These are phyloP conservation scores for Phenganax stokvisi DNA, from an alignment of 92 coral and sea anemone species.

Conservation along the genomic window DNA sequence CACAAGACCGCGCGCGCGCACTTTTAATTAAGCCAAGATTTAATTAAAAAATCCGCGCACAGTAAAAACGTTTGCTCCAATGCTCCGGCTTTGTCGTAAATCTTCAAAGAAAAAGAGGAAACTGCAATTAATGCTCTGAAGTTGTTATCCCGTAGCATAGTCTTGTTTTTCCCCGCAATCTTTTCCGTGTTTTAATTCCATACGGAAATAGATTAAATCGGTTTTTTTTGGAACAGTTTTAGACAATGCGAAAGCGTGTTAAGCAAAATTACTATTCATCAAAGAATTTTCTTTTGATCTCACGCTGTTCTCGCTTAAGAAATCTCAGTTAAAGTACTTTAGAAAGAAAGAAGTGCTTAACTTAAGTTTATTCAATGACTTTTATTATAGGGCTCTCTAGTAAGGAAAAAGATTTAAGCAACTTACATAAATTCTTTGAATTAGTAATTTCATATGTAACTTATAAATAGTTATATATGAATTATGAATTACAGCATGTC, in stretches of 20 bases:
- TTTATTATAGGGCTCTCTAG: not conserved
- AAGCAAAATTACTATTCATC: slow-evolving; percentile 35
- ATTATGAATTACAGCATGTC: too few species aligned
- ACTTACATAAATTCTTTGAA: too few species aligned
- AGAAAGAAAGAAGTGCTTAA: not conserved
- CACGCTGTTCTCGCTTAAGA: slow-evolving; percentile 24
- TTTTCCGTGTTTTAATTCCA: slow-evolving; percentile 23
- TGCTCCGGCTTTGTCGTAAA: slow-evolving; percentile 16
- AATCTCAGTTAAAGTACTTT: not conserved
- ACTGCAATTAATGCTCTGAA: slow-evolving; percentile 15
- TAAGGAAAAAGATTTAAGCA: not conserved
- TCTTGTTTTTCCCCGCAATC: slow-evolving; percentile 20
- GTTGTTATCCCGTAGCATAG: not conserved
- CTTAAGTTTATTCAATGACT: not conserved
- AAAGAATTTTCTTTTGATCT: slow-evolving; percentile 9
- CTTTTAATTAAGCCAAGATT: slow-evolving; percentile 36
- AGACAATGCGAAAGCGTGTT: slow-evolving; percentile 42
- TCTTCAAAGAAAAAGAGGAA: slow-evolving; percentile 12
- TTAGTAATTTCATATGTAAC: too few species aligned
- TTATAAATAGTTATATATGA: too few species aligned
- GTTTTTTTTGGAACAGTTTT: not conserved
- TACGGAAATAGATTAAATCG: slow-evolving; percentile 28
- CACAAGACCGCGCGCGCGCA: slow-evolving; percentile 25
- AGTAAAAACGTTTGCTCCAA: slow-evolving; percentile 8
- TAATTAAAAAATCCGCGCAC: slow-evolving; percentile 32